phyloP scores from a whole-genome alignment of 2,888 invertebrate species.

The Drosophila incognita region DNA sequence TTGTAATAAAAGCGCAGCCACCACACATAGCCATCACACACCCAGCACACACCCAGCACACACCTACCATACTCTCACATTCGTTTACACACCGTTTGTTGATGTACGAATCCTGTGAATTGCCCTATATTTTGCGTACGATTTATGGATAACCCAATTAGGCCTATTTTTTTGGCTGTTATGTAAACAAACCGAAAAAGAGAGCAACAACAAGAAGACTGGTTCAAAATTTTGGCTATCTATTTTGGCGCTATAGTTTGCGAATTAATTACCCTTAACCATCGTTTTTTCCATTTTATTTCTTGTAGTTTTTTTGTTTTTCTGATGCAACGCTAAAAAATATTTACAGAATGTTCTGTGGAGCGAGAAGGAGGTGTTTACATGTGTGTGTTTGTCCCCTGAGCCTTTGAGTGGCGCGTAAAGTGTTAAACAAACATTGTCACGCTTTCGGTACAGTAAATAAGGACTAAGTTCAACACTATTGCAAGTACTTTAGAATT shows the following conservation, averaged over 20 bases:
- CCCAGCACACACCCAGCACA: slow-evolving; percentile 3
- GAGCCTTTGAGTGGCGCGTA: slow-evolving; percentile 49
- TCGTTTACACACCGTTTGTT: slow-evolving; percentile 10
- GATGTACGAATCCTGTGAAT: slow-evolving; percentile 55
- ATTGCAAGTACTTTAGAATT: slow-evolving; percentile 16
- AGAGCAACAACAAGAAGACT: slow-evolving; percentile 17
- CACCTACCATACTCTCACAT: slow-evolving; percentile 6
- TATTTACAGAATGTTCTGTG: slow-evolving; percentile 18
- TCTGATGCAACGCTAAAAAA: slow-evolving; percentile 21
- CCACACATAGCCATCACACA: slow-evolving; percentile 6
- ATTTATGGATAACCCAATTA: slow-evolving; percentile 73
- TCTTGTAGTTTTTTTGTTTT: slow-evolving; percentile 14
- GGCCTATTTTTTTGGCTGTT: slow-evolving; percentile 53
- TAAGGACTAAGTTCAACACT: slow-evolving; percentile 45
- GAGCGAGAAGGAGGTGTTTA: not conserved
- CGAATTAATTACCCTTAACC: slow-evolving; percentile 54
- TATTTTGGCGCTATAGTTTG: slow-evolving; percentile 35
- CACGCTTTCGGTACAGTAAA: slow-evolving; percentile 40
- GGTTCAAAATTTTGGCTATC: slow-evolving; percentile 21
- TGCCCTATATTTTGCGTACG: slow-evolving; percentile 56
- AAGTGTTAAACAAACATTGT: slow-evolving; percentile 50
- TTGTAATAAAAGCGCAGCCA: slow-evolving; percentile 2
- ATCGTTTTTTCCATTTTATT: slow-evolving; percentile 3
- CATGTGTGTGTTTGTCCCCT: slow-evolving; percentile 22
- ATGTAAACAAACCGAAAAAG: slow-evolving; percentile 44